phyloP scores from a whole-genome alignment of 2,888 invertebrate species.

The Zaprionus bogoriensis region DNA sequence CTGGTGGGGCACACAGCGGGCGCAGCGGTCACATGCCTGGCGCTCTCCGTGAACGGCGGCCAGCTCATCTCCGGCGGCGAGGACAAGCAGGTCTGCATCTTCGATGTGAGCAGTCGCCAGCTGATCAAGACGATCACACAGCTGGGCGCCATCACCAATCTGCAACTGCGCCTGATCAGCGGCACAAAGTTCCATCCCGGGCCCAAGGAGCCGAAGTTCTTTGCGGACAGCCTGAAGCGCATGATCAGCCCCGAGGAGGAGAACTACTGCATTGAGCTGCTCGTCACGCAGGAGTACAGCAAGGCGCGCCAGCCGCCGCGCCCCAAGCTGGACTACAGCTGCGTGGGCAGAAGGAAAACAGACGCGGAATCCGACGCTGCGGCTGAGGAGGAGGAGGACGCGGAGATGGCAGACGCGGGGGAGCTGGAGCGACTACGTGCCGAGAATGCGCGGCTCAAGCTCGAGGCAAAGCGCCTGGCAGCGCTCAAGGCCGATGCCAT shows the following conservation, averaged over 20 bases:
- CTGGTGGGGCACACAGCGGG: constrained; percentile 87
- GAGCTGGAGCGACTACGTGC: constrained; percentile 25
- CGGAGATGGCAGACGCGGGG: not conserved
- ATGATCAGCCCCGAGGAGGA: constrained; percentile 79
- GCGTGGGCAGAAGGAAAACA: constrained; percentile 2
- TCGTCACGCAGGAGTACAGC: constrained; percentile 47
- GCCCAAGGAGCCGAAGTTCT: constrained; percentile 84
- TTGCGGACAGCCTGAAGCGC: constrained; percentile 86
- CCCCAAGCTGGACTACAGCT: constrained; percentile 16
- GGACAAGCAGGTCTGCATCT: constrained; percentile 89
- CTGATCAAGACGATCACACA: constrained; percentile 88
- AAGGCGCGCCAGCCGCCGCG: not conserved
- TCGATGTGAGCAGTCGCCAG: constrained; percentile 91
- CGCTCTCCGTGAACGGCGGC: constrained; percentile 88
- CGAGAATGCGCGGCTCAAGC: constrained; percentile 18
- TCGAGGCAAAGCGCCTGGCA: constrained; percentile 9
- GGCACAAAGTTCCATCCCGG: constrained; percentile 85
- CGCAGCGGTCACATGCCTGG: constrained; percentile 87
- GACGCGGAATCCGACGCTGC: not conserved
- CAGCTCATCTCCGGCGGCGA: constrained; percentile 90
- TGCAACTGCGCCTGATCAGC: constrained; percentile 86
- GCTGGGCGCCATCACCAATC: constrained; percentile 90
- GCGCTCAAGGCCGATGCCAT: not conserved
- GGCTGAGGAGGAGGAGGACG: not conserved
- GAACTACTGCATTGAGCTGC: constrained; percentile 83